Conservation (phyloP, 2,797 vertebrate species). For the Notolepis coatsorum region DNA sequence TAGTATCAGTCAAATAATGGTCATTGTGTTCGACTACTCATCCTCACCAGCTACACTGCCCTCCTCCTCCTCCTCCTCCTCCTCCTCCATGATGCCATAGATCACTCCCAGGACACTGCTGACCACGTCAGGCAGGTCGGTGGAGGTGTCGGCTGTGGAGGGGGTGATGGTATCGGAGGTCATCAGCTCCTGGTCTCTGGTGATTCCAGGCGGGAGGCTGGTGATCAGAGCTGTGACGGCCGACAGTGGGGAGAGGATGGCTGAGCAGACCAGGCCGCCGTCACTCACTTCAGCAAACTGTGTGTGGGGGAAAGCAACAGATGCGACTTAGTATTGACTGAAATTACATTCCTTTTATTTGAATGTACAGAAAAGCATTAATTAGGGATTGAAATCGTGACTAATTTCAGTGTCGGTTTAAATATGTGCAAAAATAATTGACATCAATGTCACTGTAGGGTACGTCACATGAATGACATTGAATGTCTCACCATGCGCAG, state of each 20-base stretch:
- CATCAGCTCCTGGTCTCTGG: constrained; percentile 39
- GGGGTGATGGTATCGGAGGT: constrained; percentile 39
- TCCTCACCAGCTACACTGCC: constrained; percentile 58
- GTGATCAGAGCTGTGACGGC: constrained; percentile 82
- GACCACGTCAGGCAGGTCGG: constrained; percentile 82
- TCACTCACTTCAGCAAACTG: constrained; percentile 85
- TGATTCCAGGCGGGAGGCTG: constrained; percentile 69
- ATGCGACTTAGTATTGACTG: too few species aligned
- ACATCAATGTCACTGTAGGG: too few species aligned
- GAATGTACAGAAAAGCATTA: too few species aligned
- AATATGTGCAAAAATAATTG: too few species aligned
- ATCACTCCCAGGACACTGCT: constrained; percentile 81
- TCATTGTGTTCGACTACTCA: too few species aligned
- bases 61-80: constrained; percentile 55
- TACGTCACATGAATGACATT: too few species aligned
- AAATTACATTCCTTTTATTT: too few species aligned
- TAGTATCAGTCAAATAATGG: too few species aligned
- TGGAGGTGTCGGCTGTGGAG: constrained; percentile 47
- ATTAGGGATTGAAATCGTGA: too few species aligned
- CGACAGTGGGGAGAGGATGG: constrained; percentile 86
- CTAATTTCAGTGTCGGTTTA: too few species aligned
- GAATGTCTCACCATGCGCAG: constrained; percentile 85
- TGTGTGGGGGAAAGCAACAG: neutral
- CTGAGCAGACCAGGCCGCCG: constrained; percentile 73
- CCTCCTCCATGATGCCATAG: constrained; percentile 64